Percentiles rank a stretch among this genome's conserved stretches.
These are phyloP conservation scores for Triplophysa yarkandensis DNA, from an alignment of 2,797 vertebrate genomes.

Conservation along the genomic window DNA sequence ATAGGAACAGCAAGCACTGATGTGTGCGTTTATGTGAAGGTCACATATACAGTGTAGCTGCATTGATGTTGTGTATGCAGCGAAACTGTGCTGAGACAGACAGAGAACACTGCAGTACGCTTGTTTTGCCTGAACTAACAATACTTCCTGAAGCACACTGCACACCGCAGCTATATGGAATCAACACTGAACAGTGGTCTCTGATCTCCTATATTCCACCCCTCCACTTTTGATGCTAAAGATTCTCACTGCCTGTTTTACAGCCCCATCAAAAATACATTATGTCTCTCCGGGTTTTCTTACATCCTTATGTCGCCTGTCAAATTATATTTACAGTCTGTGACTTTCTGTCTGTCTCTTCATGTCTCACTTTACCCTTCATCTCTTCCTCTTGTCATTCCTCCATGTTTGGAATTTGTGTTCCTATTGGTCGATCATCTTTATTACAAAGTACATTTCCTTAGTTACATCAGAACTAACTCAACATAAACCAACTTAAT, in stretches of 20 bases:
- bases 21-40: slow-evolving; percentile 52
- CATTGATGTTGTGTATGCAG: slow-evolving; percentile 37
- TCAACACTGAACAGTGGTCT: neutral
- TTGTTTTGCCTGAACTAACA: slow-evolving; percentile 9
- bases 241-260: slow-evolving; percentile 1
- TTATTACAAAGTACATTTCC: neutral
- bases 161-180: neutral
- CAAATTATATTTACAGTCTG: slow-evolving; percentile 22
- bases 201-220: neutral
- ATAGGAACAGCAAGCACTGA: slow-evolving; percentile 11
- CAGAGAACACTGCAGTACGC: slow-evolving; percentile 29
- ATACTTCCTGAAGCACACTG: neutral
- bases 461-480: neutral
- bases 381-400: no score
- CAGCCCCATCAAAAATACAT: neutral
- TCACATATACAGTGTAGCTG: slow-evolving; percentile 53
- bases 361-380: neutral
- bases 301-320: neutral
- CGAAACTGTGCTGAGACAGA: slow-evolving; percentile 46
- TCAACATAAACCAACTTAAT: neutral
- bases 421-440: neutral
- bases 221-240: neutral
- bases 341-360: neutral
- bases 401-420: neutral
- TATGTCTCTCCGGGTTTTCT: neutral